Evolutionary conservation across 1,140 invertebrate genomes (phyloP).

Genomic region (Bombyx mandarina): DNA sequence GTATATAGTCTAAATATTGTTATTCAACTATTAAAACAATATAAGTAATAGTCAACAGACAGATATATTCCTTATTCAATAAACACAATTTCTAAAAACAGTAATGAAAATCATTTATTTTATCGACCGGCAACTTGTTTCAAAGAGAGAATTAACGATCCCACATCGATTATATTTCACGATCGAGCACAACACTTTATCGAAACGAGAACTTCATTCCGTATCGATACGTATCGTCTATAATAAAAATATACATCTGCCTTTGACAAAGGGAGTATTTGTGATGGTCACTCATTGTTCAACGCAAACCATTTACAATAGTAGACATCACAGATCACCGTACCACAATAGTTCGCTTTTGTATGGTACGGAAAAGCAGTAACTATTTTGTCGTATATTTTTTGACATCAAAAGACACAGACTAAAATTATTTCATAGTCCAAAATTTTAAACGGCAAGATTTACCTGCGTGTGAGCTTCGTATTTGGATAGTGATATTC

Average conservation of each 20-base stretch:
- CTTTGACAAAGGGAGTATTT: slow-evolving; percentile 40
- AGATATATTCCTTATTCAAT: no score
- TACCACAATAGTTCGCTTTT: slow-evolving; percentile 49
- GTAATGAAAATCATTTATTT: no score
- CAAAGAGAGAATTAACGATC: slow-evolving; percentile 16
- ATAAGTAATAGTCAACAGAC: no score
- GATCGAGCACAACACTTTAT: slow-evolving; percentile 6
- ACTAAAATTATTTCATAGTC: slow-evolving; percentile 18
- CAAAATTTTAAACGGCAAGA: slow-evolving; percentile 11
- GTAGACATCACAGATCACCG: slow-evolving; percentile 45
- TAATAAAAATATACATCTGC: slow-evolving; percentile 57
- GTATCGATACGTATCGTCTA: slow-evolving; percentile 41
- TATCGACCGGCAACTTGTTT: slow-evolving; percentile 28
- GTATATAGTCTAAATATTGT: no score
- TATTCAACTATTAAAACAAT: no score
- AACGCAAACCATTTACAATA: slow-evolving; percentile 41
- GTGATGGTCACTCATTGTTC: slow-evolving; percentile 63
- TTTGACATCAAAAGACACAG: slow-evolving; percentile 11
- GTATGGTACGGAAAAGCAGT: slow-evolving; percentile 28
- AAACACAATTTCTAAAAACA: no score
- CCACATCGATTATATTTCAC: slow-evolving; percentile 7
- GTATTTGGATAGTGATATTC: slow-evolving; percentile 24
- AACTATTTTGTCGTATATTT: slow-evolving; percentile 1
- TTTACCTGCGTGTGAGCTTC: slow-evolving; percentile 8
- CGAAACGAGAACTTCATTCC: slow-evolving; percentile 29